Evolutionary conservation across 2,888 invertebrate species (phyloP), one percentile per base, ranked within the genome.

Genomic region (Agrochola lota): DNA sequence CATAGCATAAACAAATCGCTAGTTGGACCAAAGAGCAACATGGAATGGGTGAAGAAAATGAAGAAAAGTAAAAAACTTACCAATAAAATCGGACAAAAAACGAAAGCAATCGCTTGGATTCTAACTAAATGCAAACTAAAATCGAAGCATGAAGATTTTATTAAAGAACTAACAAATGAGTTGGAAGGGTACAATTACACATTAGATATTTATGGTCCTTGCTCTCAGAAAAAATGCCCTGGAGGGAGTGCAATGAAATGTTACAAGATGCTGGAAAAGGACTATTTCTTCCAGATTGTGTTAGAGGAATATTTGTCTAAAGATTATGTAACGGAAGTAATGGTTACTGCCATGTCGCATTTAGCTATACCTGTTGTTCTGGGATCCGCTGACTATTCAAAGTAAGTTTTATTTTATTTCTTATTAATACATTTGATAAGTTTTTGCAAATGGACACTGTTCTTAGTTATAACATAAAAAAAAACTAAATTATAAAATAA

Each of bases 251-350:
- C 91, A 2, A 74, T 80, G 2, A 92, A 92, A 62, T 96, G 95
- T 69, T 91, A 93, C 43, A 93, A 93, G 60, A 88, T 93, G 83
- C 88, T 96, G 15, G 95, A 96, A 69, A 92, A 88, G 30, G 84
- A 92, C 3, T 96, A 96, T 85, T 94, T 88, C 83, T 96, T 95
- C 71, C 93, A 93, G 80, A 79, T 96, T n/a, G 91, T 95, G 20
- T 63, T 95, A 30, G 96, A 96, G 88, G 95, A 95, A 71, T 90
- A 92, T 0, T 84, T 92, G 30, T 80, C 91, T 11, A 92, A 92
- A 77, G 95, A 95, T 80, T 95, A 93, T 83, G 91, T 95, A 8
- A 94, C 94, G 1, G 94, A 94, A 23, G 91, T 89, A 35, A 89
- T 95, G 80, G 93, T 91, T 12, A 92, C 91, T 68, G 92, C 92